phyloP scores from a whole-genome alignment of 2,797 vertebrate genomes.

The Pteropus rufus region DNA sequence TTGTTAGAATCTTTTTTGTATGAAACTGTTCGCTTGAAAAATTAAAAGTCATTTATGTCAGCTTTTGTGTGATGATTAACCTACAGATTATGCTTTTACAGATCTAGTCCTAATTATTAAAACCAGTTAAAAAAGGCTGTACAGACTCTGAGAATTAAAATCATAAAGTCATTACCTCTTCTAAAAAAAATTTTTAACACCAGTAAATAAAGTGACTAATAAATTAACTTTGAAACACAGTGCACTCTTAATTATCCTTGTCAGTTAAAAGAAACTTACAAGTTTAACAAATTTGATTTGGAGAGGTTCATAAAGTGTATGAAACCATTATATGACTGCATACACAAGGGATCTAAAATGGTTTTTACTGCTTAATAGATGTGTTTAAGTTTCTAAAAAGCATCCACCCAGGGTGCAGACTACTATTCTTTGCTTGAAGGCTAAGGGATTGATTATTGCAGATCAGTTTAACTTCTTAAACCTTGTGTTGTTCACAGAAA shows the following conservation, averaged over 20 bases:
- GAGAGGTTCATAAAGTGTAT: background rate
- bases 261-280: constrained; percentile 29
- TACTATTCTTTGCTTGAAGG: background rate
- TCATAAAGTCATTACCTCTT: background rate
- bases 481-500: constrained; percentile 65
- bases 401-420: background rate
- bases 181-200: background rate
- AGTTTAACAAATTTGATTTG: background rate
- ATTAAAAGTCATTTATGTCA: background rate
- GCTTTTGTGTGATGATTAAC: background rate
- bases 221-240: background rate
- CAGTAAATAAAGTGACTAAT: background rate
- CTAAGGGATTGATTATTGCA: background rate
- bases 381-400: background rate
- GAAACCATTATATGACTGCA: background rate
- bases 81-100: background rate
- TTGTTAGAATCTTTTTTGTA: background rate
- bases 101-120: background rate
- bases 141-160: background rate
- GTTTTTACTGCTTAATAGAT: background rate
- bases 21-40: constrained; percentile 5
- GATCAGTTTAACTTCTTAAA: constrained; percentile 38
- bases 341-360: background rate
- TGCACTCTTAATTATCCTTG: background rate
- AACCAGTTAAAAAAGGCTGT: background rate